phyloP scores from a whole-genome alignment of 2,888 invertebrate genomes.

The Campoletis raptor region DNA sequence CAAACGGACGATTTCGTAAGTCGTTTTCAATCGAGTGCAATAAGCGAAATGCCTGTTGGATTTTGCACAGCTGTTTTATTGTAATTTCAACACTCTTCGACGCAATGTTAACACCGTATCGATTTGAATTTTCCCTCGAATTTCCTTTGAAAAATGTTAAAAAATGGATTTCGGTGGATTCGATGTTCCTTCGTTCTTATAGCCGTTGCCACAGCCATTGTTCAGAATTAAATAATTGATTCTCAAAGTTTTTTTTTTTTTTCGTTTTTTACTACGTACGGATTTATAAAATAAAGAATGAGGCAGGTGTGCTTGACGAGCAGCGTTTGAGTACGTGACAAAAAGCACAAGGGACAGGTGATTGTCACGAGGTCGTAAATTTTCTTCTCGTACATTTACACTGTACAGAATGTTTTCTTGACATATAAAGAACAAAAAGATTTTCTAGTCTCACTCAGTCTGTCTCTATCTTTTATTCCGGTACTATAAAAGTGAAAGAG shows the following conservation, averaged over 20 bases:
- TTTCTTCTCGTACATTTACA: constrained; percentile 43
- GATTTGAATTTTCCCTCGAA: neutral
- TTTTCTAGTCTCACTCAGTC: neutral
- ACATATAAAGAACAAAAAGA: constrained; percentile 29
- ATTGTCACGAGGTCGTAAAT: constrained; percentile 38
- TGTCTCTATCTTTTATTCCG: constrained; percentile 23
- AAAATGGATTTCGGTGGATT: too few relatives aligned
- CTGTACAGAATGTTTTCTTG: constrained; percentile 38
- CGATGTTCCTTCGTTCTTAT: too few relatives aligned
- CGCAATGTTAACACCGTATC: neutral
- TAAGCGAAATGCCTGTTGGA: constrained; percentile 62
- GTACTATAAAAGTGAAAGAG: constrained; percentile 19
- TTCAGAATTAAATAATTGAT: neutral
- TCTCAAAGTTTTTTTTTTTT: neutral
- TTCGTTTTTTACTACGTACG: too few relatives aligned
- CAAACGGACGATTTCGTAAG: constrained; percentile 76
- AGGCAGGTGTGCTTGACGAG: neutral
- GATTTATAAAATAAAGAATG: neutral
- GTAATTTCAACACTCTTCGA: constrained; percentile 15
- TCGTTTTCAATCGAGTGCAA: constrained; percentile 78
- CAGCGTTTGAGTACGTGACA: neutral
- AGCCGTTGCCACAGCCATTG: too few relatives aligned
- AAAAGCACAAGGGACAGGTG: neutral
- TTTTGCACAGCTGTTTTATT: constrained; percentile 42
- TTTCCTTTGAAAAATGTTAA: neutral